Conservation (phyloP, 1,140 invertebrate species). For the Cyclargus thomasi region DNA sequence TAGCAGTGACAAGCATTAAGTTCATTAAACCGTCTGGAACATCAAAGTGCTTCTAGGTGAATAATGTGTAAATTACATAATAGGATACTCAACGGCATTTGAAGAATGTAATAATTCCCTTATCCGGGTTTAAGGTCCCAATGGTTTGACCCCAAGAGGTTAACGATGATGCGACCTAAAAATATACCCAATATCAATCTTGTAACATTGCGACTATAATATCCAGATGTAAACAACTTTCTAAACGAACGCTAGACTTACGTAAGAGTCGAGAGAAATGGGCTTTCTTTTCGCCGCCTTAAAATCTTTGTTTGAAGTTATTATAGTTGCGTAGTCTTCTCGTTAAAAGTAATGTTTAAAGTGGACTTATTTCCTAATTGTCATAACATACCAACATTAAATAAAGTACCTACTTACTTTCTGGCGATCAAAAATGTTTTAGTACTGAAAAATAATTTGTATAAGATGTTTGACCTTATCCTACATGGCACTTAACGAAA, state of each 20-base stretch:
- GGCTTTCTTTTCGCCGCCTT: constrained; percentile 13
- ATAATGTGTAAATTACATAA: background rate
- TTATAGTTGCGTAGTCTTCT: background rate
- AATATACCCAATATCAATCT: constrained; percentile 4
- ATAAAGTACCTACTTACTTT: too few species aligned
- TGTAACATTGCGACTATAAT: constrained; percentile 17
- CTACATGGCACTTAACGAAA: background rate
- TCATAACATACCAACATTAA: background rate
- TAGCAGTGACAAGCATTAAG: constrained; percentile 16
- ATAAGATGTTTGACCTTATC: too few species aligned
- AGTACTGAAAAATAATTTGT: too few species aligned
- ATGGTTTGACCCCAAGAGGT: background rate
- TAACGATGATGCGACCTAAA: background rate
- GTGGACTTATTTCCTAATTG: background rate
- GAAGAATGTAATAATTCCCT: background rate
- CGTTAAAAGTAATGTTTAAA: background rate
- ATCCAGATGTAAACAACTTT: constrained; percentile 9
- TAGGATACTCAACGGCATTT: background rate
- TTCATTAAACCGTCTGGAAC: too few species aligned
- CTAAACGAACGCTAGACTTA: constrained; percentile 27
- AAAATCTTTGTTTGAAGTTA: background rate
- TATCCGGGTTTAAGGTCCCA: background rate
- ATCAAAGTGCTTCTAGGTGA: too few species aligned
- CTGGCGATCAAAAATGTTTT: too few species aligned
- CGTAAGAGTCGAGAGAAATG: constrained; percentile 34